These are phyloP conservation scores for Chromoteleia sp. DNA, from an alignment of 2,888 invertebrate species.

Conservation along the genomic window DNA sequence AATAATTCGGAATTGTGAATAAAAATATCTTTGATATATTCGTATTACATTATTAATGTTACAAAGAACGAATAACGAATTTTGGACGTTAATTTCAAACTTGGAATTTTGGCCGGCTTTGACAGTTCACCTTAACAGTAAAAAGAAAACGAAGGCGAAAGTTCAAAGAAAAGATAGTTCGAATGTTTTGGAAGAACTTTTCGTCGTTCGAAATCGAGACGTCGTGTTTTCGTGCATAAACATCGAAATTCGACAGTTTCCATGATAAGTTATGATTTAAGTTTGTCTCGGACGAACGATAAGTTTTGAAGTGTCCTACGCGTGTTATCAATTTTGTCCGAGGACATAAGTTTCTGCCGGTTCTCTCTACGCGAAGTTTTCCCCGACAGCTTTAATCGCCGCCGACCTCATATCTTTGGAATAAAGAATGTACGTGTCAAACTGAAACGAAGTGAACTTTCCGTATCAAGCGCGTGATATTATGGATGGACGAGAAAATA, in stretches of 20 bases:
- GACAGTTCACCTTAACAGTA: too few relatives aligned
- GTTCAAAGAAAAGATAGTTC: too few relatives aligned
- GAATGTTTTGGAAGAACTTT: not conserved
- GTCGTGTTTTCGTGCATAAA: not conserved
- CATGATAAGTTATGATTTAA: slow-evolving; percentile 37
- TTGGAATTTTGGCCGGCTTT: too few relatives aligned
- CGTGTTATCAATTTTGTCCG: slow-evolving; percentile 45
- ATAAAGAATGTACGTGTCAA: slow-evolving; percentile 34
- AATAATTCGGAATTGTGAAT: too few relatives aligned
- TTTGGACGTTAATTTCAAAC: too few relatives aligned
- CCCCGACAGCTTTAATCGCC: slow-evolving; percentile 37
- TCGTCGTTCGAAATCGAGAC: not conserved
- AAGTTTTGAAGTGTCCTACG: slow-evolving; percentile 32
- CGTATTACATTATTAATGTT: too few relatives aligned
- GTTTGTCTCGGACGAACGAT: slow-evolving; percentile 18
- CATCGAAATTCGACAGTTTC: slow-evolving; percentile 6
- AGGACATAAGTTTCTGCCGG: slow-evolving; percentile 24
- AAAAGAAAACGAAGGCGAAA: too few relatives aligned
- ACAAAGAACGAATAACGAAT: too few relatives aligned
- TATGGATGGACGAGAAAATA: slow-evolving; percentile 4
- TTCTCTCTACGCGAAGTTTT: not conserved
- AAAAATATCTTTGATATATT: too few relatives aligned
- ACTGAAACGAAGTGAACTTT: slow-evolving; percentile 21
- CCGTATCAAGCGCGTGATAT: slow-evolving; percentile 16
- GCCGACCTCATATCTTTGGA: slow-evolving; percentile 33